These are phyloP conservation scores for Platorchestia sp. DNA, from an alignment of 1,140 invertebrate species.

Conservation along the genomic window DNA sequence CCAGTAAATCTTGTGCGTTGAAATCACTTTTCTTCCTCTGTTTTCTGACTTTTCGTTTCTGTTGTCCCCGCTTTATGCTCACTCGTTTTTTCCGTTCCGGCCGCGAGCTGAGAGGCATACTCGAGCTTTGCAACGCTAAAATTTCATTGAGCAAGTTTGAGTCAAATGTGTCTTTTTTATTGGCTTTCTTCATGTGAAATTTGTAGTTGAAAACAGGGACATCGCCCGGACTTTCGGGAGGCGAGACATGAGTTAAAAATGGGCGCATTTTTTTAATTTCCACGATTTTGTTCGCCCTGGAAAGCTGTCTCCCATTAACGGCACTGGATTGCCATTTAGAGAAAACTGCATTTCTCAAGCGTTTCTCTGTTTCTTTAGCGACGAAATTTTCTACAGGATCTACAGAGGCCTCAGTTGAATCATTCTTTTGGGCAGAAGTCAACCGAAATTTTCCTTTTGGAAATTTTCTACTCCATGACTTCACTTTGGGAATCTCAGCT, in stretches of 20 bases:
- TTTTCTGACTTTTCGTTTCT: neutral
- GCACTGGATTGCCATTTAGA: constrained; percentile 44
- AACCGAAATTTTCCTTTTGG: neutral
- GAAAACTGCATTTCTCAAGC: constrained; percentile 11
- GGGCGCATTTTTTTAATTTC: neutral
- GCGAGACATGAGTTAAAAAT: constrained; percentile 1
- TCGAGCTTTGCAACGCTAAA: constrained; percentile 24
- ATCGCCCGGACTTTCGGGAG: constrained; percentile 37
- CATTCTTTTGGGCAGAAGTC: neutral
- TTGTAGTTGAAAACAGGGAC: neutral
- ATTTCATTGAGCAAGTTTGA: constrained; percentile 43
- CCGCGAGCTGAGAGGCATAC: constrained; percentile 8
- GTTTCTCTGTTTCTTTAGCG: constrained; percentile 23
- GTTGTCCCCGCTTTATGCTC: neutral
- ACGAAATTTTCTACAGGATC: constrained; percentile 16
- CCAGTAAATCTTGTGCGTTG: constrained; percentile 24
- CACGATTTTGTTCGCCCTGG: neutral
- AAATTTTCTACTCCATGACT: neutral
- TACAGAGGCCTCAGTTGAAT: neutral
- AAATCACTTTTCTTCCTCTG: neutral
- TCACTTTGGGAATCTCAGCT: neutral
- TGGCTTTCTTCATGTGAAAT: neutral
- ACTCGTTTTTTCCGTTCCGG: neutral
- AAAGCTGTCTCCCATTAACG: neutral
- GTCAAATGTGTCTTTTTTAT: neutral